Evolutionary conservation across 2,888 invertebrate species (phyloP).

Genomic region (Caenorhabditis angaria): DNA sequence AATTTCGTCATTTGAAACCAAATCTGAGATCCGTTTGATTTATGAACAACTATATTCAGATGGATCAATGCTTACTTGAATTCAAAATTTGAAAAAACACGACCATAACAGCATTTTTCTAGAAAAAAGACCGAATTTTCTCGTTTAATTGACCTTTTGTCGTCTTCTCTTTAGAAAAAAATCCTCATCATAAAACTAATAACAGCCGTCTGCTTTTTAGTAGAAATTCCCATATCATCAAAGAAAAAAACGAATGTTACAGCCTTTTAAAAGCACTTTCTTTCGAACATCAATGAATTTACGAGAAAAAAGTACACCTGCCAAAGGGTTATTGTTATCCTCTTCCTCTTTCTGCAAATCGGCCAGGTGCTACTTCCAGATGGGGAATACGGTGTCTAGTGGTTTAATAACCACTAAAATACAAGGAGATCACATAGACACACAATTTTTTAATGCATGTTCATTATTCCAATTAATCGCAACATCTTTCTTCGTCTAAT

Average conservation of each 20-base stretch:
- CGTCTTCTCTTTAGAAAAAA: neutral
- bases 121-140: too few species aligned
- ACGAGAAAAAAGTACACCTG: neutral
- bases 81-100: too few species aligned
- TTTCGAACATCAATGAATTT: neutral
- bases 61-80: too few species aligned
- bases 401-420: neutral
- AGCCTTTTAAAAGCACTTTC: neutral
- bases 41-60: too few species aligned
- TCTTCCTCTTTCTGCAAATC: constrained; percentile 9
- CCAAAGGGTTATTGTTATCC: neutral
- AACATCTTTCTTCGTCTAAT: neutral
- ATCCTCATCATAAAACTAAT: neutral
- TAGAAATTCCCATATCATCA: neutral
- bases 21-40: too few species aligned
- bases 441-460: neutral
- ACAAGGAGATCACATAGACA: neutral
- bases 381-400: neutral
- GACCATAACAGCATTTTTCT: too few species aligned
- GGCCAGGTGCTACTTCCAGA: constrained; percentile 34
- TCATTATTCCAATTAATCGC: constrained; percentile 2
- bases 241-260: neutral
- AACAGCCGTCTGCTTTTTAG: neutral
- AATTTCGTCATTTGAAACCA: too few species aligned
- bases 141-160: neutral